Base-by-base conservation (phyloP, 2,888 invertebrate species). In the Dolichomitus sp. region DNA sequence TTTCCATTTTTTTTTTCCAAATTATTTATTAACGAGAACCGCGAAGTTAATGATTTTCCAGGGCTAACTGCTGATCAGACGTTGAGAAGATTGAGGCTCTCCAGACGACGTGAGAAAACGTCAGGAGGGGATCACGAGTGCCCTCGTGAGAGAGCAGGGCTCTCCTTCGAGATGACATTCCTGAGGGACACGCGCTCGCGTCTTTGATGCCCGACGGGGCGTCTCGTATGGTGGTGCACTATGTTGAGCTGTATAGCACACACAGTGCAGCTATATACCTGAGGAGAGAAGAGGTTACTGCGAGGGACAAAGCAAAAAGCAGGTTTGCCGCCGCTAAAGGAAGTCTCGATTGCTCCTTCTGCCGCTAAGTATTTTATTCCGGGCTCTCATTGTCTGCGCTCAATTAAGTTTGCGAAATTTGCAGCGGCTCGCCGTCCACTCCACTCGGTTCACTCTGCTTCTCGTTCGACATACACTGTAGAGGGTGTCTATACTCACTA, bases 401-500 rank as follows among this genome's bases (percentile, higher is more conserved):
- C 91, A 92, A 93, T 93, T 93, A 91, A 92, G 89, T 89, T 88
- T 81, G 87, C 87, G 90, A 91, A 89, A 92, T 91, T 89, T 87
- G 88, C 85, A 85, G 84, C 80, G 68, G 65, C 69, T 74, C 79
- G 74, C 66, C 84, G 81, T 66, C 82, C 52, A 77, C 84, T 81
- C 79, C 59, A 68, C 63, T 66, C 50, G 7, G 65, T 81, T 80
- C 50, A 50, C 59, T 48, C 40, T 27, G 57, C 27, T 33, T 42
- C 42, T n/a, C 59, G 65, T 70, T 76, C 42, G 45, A 33, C 33
- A 52, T 42, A 37, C 73, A 37, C 73, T 33, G 54, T 73, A 72
- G 68, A 52, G 54, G 14, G 40, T 40, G 37, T 59, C 33, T 73
- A 37, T 61, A 63, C 30, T 45, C 33, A 59, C 69, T 40, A 54